A percentile compares a stretch with the other conserved stretches of the same genome.
Evolutionary conservation across 2,888 invertebrate species (phyloP).

Genomic region (Gymnocheta viridis): DNA sequence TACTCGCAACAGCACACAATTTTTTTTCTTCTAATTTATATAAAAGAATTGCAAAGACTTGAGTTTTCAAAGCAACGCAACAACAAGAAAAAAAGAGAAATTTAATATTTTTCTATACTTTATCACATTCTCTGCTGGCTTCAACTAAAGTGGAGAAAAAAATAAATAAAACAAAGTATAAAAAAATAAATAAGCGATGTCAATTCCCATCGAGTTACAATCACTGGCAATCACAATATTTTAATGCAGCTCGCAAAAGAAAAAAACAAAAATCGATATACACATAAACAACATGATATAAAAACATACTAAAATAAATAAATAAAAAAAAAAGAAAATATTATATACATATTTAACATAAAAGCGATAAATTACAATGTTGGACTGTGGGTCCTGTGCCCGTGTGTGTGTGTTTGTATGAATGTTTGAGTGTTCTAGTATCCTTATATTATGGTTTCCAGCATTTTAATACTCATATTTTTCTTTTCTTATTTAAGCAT

Average conservation of each 20-base stretch:
- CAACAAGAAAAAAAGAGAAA: background rate
- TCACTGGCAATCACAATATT: conserved; percentile 61
- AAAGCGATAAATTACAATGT: conserved; percentile 57
- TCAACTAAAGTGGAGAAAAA: background rate
- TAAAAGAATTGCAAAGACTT: conserved; percentile 12
- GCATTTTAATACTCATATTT: conserved; percentile 24
- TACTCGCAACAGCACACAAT: conserved; percentile 19
- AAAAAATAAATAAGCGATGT: conserved; percentile 25
- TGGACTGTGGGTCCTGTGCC: conserved; percentile 4
- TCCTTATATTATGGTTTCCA: background rate
- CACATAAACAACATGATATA: conserved; percentile 26
- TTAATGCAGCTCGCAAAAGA: conserved; percentile 28
- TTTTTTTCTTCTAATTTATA: conserved; percentile 1
- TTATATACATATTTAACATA: conserved; percentile 29
- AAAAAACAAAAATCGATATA: conserved; percentile 37
- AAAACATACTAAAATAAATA: background rate
- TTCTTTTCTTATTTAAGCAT: conserved; percentile 7
- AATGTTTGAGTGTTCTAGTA: background rate
- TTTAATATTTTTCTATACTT: conserved; percentile 18
- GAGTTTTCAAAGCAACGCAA: conserved; percentile 7
- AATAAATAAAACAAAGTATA: background rate
- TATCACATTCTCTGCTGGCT: background rate
- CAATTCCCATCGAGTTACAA: conserved; percentile 52
- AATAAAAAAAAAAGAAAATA: background rate
- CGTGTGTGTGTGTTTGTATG: background rate